These are phyloP conservation scores for Cylindroiulus punctatus DNA, from an alignment of 2,888 invertebrate species.

Conservation along the genomic window DNA sequence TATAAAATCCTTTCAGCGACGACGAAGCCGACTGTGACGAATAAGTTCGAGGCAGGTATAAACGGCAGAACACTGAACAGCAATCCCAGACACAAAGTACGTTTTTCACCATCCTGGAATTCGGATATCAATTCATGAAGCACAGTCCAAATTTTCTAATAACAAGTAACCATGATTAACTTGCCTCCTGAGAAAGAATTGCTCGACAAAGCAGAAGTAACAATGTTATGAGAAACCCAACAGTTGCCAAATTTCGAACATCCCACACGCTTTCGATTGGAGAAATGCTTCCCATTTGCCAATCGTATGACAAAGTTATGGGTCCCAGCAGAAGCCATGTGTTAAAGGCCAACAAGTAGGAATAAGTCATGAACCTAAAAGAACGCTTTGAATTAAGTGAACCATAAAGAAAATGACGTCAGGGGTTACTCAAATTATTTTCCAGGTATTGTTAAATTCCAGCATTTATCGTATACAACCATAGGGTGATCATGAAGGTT, in stretches of 20 bases:
- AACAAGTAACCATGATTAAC: no score
- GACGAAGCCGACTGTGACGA: conserved; percentile 57
- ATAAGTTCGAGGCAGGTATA: conserved; percentile 55
- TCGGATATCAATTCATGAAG: not conserved
- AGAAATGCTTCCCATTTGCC: conserved; percentile 90
- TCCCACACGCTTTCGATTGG: conserved; percentile 78
- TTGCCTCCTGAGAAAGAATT: conserved; percentile 51
- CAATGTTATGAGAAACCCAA: conserved; percentile 51
- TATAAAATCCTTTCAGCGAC: conserved; percentile 56
- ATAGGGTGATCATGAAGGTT: no score
- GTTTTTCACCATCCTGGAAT: conserved; percentile 51
- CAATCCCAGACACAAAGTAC: conserved; percentile 59
- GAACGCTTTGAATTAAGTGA: conserved; percentile 1
- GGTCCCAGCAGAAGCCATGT: conserved; percentile 85
- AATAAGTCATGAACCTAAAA: conserved; percentile 73
- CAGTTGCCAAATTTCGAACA: conserved; percentile 71
- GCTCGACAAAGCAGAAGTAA: conserved; percentile 50
- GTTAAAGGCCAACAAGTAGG: conserved; percentile 84
- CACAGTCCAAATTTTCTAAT: no score
- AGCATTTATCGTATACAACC: no score
- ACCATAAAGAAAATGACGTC: not conserved
- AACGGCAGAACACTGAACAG: conserved; percentile 63
- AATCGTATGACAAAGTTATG: conserved; percentile 82
- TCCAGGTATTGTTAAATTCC: no score
- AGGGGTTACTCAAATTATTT: not conserved